Conservation (phyloP, 1,140 invertebrate genomes). For the Drosophila fuyamai region DNA sequence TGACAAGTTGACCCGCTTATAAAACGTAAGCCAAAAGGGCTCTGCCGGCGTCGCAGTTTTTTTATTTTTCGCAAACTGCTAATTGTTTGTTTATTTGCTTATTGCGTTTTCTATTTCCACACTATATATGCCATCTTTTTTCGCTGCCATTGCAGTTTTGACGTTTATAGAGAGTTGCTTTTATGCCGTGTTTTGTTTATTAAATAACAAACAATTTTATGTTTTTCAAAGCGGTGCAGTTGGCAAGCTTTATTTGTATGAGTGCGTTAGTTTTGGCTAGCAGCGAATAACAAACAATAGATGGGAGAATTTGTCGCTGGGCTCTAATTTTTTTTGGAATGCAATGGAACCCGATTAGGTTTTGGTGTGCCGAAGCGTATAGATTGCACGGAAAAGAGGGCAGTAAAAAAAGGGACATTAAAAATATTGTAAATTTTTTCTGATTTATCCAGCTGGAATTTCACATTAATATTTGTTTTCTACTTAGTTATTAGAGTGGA, state of each 20-base stretch:
- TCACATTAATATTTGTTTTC: constrained; percentile 9
- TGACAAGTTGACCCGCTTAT: constrained; percentile 79
- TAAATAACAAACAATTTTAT: constrained; percentile 50
- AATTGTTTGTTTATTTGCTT: constrained; percentile 77
- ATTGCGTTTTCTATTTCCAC: constrained; percentile 67
- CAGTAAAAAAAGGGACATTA: too few relatives aligned
- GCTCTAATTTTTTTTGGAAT: constrained; percentile 29
- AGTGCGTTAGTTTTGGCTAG: constrained; percentile 33
- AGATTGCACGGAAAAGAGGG: constrained; percentile 7
- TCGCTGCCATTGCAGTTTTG: constrained; percentile 39
- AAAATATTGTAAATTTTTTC: not conserved
- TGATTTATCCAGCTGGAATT: constrained; percentile 23
- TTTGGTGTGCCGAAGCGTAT: constrained; percentile 18
- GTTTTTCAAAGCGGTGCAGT: constrained; percentile 15
- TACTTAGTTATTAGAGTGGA: constrained; percentile 16
- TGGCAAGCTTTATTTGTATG: constrained; percentile 56
- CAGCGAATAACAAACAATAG: constrained; percentile 48
- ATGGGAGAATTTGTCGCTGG: constrained; percentile 36
- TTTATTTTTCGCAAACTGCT: constrained; percentile 43
- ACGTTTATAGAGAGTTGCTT: constrained; percentile 8
- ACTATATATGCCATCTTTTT: constrained; percentile 16
- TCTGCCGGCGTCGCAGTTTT: constrained; percentile 35
- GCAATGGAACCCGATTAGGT: constrained; percentile 17
- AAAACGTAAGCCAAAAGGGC: constrained; percentile 47
- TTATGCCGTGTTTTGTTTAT: constrained; percentile 50